Evolutionary conservation across 2,888 invertebrate species (phyloP).

Genomic region (Clostera curtula): DNA sequence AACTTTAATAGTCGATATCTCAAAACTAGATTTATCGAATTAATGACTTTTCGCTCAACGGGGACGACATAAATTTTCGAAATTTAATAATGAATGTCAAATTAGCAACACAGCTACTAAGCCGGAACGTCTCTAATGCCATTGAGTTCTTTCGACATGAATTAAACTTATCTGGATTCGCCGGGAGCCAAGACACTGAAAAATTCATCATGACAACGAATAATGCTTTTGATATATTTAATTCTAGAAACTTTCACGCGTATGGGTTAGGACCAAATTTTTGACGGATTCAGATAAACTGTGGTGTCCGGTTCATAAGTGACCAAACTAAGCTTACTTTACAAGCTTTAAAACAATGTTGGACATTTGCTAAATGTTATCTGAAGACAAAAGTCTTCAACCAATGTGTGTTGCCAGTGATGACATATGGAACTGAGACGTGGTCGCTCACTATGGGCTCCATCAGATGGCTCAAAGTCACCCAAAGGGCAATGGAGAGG

Average conservation of each 20-base stretch:
- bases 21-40: conserved; percentile 13
- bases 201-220: conserved; percentile 10
- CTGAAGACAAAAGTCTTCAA: no score
- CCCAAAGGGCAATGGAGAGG: no score
- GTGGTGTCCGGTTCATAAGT: no score
- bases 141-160: conserved; percentile 9
- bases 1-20: no score
- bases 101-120: conserved; percentile 11
- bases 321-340: no score
- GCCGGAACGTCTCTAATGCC: conserved; percentile 6
- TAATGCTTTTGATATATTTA: conserved; percentile 11
- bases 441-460: no score
- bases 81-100: conserved; percentile 16
- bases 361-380: no score
- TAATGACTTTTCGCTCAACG: conserved; percentile 3
- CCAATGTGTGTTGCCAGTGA: no score
- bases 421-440: no score
- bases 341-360: no score
- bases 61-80: conserved; percentile 9
- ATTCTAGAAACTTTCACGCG: conserved; percentile 6
- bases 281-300: no score
- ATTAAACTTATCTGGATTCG: conserved; percentile 4
- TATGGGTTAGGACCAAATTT: conserved; percentile 4
- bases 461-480: no score
- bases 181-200: conserved; percentile 7